Base-by-base conservation (phyloP, 2,797 vertebrate species). In the Siniperca obscura region DNA sequence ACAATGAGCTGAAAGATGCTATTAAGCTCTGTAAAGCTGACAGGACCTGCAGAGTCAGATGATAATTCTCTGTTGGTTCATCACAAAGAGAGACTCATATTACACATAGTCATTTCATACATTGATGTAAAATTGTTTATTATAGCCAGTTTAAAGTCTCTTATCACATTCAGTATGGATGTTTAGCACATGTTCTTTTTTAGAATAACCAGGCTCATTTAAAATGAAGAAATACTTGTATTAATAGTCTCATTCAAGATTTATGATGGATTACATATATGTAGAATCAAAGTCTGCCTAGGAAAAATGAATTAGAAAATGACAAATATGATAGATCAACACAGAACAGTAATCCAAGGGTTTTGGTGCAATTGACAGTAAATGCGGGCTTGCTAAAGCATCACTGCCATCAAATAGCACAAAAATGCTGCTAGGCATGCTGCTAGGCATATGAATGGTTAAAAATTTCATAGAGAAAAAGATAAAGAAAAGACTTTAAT, bases 401-500 rank as follows among this genome's bases (percentile, higher is more conserved):
- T 46, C 14, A 17, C 17, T 6, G 5, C 46, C 46, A 17, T 50
- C 16, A 50, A 17, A 7, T 9, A 50, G 9, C 19, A 50, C 19
- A 8, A 21, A 21, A 19, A 48, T 48, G 46, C 46, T n/a, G 57
- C 14, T 7, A 17, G 7, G n/a, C 30, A 30, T 30, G 30, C 27
- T 30, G 27, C 16, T 36, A 36, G 25, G 22, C 30, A 16, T 8
- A 70, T 36, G 19, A 25, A 27, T 9, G 3, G 27, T 59, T 78
- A 46, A 25, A 44, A 25, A 25, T 30, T 52, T 44, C 0, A 73
- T 30, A 30, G 30, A 30, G 30, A 30, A 30, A 30, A 30, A 30
- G 78, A 76, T 78, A 8, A 74, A 55, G 19, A 42, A 61, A 70
- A 69, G 13, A 16, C 30, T 42, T 48, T 30, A 30, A 80, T 85